Conservation (phyloP, 2,888 invertebrate genomes). For the Eupeodes latifasciatus region DNA sequence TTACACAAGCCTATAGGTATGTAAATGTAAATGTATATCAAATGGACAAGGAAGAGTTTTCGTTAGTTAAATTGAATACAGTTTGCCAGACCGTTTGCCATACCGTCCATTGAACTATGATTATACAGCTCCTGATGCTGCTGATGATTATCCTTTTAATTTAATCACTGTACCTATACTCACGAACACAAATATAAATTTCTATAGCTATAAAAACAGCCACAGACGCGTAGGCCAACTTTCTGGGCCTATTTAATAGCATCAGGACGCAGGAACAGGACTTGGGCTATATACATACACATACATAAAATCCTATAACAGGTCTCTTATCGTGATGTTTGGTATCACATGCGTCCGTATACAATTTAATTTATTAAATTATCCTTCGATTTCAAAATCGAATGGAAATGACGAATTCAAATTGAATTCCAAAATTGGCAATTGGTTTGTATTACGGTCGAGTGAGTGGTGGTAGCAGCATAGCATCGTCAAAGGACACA, state of each 20-base stretch:
- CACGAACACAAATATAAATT: neutral
- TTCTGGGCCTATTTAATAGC: neutral
- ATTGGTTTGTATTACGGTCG: conserved; percentile 49
- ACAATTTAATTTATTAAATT: conserved; percentile 70
- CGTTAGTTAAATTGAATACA: neutral
- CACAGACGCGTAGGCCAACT: conserved; percentile 17
- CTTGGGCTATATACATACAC: too few relatives aligned
- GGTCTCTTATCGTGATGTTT: conserved; percentile 55
- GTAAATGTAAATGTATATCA: neutral
- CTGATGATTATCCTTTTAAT: conserved; percentile 61
- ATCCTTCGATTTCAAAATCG: conserved; percentile 56
- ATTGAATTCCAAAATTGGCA: conserved; percentile 69
- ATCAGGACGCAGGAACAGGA: neutral
- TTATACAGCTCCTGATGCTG: conserved; percentile 10
- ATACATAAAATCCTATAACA: neutral
- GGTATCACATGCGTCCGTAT: conserved; percentile 25
- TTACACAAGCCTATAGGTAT: conserved; percentile 34
- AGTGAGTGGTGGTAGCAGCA: conserved; percentile 22
- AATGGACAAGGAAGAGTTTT: neutral
- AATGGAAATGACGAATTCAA: conserved; percentile 64
- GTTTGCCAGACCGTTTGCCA: conserved; percentile 2
- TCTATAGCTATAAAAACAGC: neutral
- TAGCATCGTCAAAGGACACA: conserved; percentile 40
- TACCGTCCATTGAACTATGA: conserved; percentile 11
- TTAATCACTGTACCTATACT: conserved; percentile 48